These are phyloP conservation scores for Oopsacas minuta DNA, from an alignment of 37 sponge, comb jelly and placozoan species.

Conservation along the genomic window DNA sequence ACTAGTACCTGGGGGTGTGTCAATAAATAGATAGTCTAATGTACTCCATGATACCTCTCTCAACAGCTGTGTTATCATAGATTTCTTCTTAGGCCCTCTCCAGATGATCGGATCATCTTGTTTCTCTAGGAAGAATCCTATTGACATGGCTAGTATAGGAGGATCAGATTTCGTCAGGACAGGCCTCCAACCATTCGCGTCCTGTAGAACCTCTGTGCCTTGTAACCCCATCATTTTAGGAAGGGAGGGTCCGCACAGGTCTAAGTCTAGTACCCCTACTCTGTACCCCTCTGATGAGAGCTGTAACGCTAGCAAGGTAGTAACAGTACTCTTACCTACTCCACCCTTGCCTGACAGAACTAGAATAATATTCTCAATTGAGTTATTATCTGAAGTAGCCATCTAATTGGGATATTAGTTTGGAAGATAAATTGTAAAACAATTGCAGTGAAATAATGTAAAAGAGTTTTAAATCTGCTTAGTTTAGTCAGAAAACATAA, in stretches of 20 bases:
- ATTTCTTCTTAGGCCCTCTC: constrained; percentile 31
- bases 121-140: constrained; percentile 27
- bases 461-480: no score
- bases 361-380: background rate
- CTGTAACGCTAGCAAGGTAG: constrained; percentile 17
- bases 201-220: background rate
- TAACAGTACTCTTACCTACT: constrained; percentile 29
- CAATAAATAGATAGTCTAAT: constrained; percentile 24
- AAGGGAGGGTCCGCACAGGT: constrained; percentile 28
- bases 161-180: background rate
- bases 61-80: constrained; percentile 27
- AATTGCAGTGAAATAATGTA: no score
- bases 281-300: constrained; percentile 16
- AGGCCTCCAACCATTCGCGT: background rate
- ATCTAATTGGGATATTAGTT: no score
- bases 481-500: no score
- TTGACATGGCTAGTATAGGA: constrained; percentile 8
- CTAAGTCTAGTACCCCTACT: constrained; percentile 31
- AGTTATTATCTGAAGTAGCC: background rate
- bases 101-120: constrained; percentile 27
- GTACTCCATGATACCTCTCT: constrained; percentile 26
- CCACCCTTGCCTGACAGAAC: constrained; percentile 27
- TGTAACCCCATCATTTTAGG: constrained; percentile 22
- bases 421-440: no score
- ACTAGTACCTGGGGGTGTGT: constrained; percentile 26